These are phyloP conservation scores for Thalassarche chlororhynchos DNA, from an alignment of 2,113 vertebrate species.

Conservation along the genomic window DNA sequence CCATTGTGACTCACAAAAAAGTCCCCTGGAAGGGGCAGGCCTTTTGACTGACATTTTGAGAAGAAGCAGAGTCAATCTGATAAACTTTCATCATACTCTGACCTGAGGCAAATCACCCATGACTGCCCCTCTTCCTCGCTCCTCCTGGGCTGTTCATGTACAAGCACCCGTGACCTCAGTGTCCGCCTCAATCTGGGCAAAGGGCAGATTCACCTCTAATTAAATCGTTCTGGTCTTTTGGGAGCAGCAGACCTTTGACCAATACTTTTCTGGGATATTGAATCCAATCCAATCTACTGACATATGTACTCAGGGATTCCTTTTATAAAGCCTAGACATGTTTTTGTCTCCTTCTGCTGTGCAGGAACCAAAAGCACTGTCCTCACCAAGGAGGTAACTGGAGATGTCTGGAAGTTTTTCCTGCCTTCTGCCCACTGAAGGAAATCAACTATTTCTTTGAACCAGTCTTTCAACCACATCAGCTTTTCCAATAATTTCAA, in stretches of 20 bases:
- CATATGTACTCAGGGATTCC: neutral
- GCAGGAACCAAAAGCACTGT: neutral
- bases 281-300: neutral
- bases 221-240: neutral
- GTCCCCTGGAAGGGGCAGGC: neutral
- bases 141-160: neutral
- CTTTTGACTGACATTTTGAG: neutral
- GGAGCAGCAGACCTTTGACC: neutral
- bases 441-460: neutral
- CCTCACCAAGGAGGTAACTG: neutral
- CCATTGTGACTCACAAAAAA: neutral
- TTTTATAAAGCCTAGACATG: neutral
- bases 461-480: neutral
- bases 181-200: neutral
- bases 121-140: neutral
- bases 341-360: neutral
- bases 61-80: neutral
- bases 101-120: neutral
- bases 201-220: neutral
- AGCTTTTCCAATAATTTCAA: neutral
- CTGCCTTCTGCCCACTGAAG: neutral
- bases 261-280: neutral
- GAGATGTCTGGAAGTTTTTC: neutral
- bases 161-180: neutral
- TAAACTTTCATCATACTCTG: neutral